Evolutionary conservation across 2,797 vertebrate genomes (phyloP).

Genomic region (Odontamblyopus rebecca): DNA sequence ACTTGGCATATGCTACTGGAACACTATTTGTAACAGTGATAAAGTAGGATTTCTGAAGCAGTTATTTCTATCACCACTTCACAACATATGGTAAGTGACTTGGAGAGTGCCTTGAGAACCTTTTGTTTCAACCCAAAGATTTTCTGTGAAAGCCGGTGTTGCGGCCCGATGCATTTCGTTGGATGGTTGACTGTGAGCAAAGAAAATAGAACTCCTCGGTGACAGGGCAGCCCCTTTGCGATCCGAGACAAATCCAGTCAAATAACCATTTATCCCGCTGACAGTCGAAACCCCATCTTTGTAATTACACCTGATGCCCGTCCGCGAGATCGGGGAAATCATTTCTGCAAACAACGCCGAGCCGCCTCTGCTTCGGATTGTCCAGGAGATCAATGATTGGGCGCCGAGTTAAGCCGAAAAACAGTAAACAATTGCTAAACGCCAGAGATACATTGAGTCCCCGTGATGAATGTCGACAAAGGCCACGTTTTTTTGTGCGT

Average conservation of each 20-base stretch:
- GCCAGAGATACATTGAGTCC: conserved; percentile 42
- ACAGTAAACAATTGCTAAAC: conserved; percentile 69
- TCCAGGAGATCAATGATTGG: conserved; percentile 70
- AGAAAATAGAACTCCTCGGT: conserved; percentile 62
- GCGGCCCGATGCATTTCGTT: conserved; percentile 49
- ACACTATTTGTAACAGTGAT: not conserved
- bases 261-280: conserved; percentile 69
- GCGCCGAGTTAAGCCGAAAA: conserved; percentile 62
- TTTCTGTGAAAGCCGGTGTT: conserved; percentile 63
- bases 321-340: conserved; percentile 59
- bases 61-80: not conserved
- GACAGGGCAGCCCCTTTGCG: conserved; percentile 44
- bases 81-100: not conserved
- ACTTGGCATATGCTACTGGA: too few species aligned
- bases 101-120: conserved; percentile 25
- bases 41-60: not conserved
- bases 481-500: conserved; percentile 34
- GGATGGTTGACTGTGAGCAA: conserved; percentile 54
- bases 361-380: conserved; percentile 39
- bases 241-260: conserved; percentile 70
- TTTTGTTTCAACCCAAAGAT: conserved; percentile 60
- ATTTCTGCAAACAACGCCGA: conserved; percentile 55
- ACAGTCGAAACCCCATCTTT: conserved; percentile 67
- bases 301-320: conserved; percentile 69
- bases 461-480: conserved; percentile 54